Evolutionary conservation across 2,797 vertebrate genomes (phyloP).

Genomic region (Synaphobranchus kaupii): DNA sequence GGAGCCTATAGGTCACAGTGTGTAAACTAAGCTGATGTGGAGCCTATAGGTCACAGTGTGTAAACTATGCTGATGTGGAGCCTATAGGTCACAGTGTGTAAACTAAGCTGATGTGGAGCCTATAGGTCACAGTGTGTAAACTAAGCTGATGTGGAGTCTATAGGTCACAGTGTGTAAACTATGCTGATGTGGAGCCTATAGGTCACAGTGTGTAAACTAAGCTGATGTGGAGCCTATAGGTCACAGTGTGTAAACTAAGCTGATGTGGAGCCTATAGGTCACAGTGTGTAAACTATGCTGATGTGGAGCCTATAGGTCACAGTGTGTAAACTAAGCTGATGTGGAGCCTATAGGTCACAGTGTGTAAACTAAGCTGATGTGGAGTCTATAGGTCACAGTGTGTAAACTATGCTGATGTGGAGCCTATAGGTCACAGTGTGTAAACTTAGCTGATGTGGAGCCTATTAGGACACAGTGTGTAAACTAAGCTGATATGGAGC

Average conservation of each 20-base stretch:
- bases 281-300: background rate
- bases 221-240: background rate
- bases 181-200: background rate
- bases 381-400: too few species aligned
- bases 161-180: too few species aligned
- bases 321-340: too few species aligned
- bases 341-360: background rate
- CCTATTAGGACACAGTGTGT: too few species aligned
- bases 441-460: background rate
- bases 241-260: too few species aligned
- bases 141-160: background rate
- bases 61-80: background rate
- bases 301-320: background rate
- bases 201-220: background rate
- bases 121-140: background rate
- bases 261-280: background rate
- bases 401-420: too few species aligned
- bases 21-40: too few species aligned
- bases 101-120: too few species aligned
- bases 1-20: too few species aligned
- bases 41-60: background rate
- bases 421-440: background rate
- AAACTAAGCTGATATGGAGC: too few species aligned
- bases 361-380: background rate
- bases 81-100: too few species aligned